A percentile compares a stretch with the other conserved stretches of the same genome.
phyloP scores from a whole-genome alignment of 2,888 invertebrate genomes.

The Drosophila villosipedis region DNA sequence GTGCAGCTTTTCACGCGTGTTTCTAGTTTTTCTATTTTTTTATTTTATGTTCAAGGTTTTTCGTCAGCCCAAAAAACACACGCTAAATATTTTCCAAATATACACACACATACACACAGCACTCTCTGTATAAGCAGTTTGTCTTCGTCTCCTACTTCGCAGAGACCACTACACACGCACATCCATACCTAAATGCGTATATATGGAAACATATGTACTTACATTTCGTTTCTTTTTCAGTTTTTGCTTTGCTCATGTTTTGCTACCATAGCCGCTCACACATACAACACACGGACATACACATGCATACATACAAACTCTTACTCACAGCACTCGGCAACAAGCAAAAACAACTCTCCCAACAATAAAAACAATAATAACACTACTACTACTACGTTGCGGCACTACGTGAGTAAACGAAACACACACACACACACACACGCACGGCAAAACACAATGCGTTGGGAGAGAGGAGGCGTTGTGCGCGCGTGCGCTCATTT shows the following conservation, averaged over 20 bases:
- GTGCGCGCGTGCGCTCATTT: slow-evolving; percentile 57
- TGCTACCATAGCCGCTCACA: slow-evolving; percentile 64
- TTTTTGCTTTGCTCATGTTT: slow-evolving; percentile 77
- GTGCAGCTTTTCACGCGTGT: slow-evolving; percentile 64
- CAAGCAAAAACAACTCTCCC: slow-evolving; percentile 72
- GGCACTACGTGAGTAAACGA: slow-evolving; percentile 77
- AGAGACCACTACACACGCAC: slow-evolving; percentile 31
- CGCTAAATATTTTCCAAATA: slow-evolving; percentile 60
- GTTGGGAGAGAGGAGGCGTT: slow-evolving; percentile 41
- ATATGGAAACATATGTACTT: slow-evolving; percentile 42
- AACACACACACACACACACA: slow-evolving; percentile 34
- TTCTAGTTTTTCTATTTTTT: slow-evolving; percentile 32
- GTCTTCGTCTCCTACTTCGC: slow-evolving; percentile 49
- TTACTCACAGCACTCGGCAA: slow-evolving; percentile 69
- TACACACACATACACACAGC: slow-evolving; percentile 27
- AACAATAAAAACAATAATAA: slow-evolving; percentile 77
- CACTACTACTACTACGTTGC: slow-evolving; percentile 75
- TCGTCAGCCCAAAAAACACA: slow-evolving; percentile 48
- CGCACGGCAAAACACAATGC: slow-evolving; percentile 50
- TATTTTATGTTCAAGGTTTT: slow-evolving; percentile 72
- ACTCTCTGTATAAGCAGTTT: slow-evolving; percentile 44
- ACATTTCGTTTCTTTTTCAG: slow-evolving; percentile 63
- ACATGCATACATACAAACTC: slow-evolving; percentile 30
- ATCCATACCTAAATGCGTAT: slow-evolving; percentile 3
- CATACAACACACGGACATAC: slow-evolving; percentile 17